Conservation (phyloP, 2,888 invertebrate species). For the Hyposoter didymator region DNA sequence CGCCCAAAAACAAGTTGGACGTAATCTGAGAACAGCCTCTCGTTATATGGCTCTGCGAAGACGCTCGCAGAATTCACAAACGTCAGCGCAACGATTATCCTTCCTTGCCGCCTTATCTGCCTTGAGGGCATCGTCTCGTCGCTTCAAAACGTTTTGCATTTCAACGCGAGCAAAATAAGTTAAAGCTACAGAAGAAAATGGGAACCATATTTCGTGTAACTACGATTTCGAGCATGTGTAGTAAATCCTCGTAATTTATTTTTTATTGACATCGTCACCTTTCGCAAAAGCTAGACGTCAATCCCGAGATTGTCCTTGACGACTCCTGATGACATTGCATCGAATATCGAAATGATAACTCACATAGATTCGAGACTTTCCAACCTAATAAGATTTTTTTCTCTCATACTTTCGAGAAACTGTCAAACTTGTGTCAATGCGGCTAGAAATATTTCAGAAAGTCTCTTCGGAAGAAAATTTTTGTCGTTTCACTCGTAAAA, state of each 20-base stretch:
- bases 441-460: too few species aligned
- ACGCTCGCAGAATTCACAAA: conserved; percentile 55
- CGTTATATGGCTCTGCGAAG: conserved; percentile 61
- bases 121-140: conserved; percentile 77
- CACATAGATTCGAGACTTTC: background rate
- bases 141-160: conserved; percentile 72
- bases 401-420: too few species aligned
- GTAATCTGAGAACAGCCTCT: conserved; percentile 69
- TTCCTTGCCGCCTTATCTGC: conserved; percentile 70
- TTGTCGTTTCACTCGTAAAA: too few species aligned
- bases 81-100: conserved; percentile 68
- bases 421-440: too few species aligned
- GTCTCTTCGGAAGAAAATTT: too few species aligned
- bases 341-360: background rate
- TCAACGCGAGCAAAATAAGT: conserved; percentile 64
- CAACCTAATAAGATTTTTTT: background rate
- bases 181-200: conserved; percentile 47
- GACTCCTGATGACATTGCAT: conserved; percentile 13
- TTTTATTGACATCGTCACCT: conserved; percentile 75
- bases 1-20: conserved; percentile 18
- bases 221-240: conserved; percentile 31
- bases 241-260: conserved; percentile 65
- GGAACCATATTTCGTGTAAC: background rate
- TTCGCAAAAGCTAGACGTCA: conserved; percentile 75
- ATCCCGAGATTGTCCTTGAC: conserved; percentile 60